These are phyloP conservation scores for Sebastiscus tertius DNA, from an alignment of 2,797 vertebrate species.

Conservation along the genomic window DNA sequence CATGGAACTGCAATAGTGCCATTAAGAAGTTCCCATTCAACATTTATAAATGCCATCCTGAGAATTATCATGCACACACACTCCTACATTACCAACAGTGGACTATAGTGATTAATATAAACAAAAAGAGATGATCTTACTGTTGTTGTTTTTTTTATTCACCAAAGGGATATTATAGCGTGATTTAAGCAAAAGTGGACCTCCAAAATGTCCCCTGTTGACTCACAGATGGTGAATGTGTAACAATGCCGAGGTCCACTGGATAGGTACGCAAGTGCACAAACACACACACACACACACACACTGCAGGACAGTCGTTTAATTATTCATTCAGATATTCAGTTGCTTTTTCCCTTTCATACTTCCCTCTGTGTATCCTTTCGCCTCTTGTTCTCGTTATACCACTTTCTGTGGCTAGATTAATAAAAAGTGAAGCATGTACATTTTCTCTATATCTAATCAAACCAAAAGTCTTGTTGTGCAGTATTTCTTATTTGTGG, in stretches of 20 bases:
- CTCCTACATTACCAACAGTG: neutral
- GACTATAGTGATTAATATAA: neutral
- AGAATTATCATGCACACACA: slow-evolving; percentile 65
- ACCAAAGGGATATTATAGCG: too few relatives aligned
- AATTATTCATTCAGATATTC: slow-evolving; percentile 78
- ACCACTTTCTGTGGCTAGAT: slow-evolving; percentile 13
- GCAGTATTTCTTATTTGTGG: neutral
- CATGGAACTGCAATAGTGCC: slow-evolving; percentile 36
- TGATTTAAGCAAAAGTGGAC: neutral
- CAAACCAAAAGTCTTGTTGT: neutral
- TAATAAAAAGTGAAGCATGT: slow-evolving; percentile 26
- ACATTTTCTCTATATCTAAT: neutral
- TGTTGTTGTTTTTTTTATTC: neutral
- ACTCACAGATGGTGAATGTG: neutral
- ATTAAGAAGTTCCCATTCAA: slow-evolving; percentile 77
- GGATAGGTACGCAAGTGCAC: neutral
- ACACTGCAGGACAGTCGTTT: slow-evolving; percentile 52
- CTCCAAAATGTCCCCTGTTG: neutral
- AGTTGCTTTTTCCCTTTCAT: slow-evolving; percentile 46
- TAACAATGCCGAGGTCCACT: neutral
- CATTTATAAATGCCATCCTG: slow-evolving; percentile 80
- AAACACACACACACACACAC: neutral
- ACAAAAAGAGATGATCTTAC: neutral
- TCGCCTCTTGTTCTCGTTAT: slow-evolving; percentile 40
- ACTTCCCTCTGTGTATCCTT: slow-evolving; percentile 39